Evolutionary conservation across 2,113 vertebrate genomes (phyloP), one percentile per base, ranked within the genome.

Genomic region (Zeus faber): DNA sequence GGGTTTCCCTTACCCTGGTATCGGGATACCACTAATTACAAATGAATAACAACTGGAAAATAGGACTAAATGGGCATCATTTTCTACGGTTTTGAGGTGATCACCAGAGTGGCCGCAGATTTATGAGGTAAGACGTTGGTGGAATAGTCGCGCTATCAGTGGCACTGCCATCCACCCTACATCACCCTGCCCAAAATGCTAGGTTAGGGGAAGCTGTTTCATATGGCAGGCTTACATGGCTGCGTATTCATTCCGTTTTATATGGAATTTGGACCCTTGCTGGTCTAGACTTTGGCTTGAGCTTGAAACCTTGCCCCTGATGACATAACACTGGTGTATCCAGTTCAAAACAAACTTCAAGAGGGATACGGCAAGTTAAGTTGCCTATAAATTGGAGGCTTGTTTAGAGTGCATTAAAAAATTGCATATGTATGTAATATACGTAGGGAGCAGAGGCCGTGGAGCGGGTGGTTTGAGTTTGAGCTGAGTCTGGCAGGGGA

Each of bases 11-110:
- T 80, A 67, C 72, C 66, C 64, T 76, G 75, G 80, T 81, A 77
- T 83, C 69, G 80, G 80, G 70, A 72, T 83, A 85, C 86, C 85
- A 84, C 85, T 88, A 89, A 85, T 84, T 84, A 73, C 65, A 49
- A 56, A 71, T 63, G 77, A 83, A 74, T 79, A 75, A 75, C 57
- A 73, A 68, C 77, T 62, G 74, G 81, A 82, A 77, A 79, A 77
- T 72, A 43, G 53, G 61, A 62, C 37, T 35, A 75, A 64, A 76
- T 76, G 59, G 71, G 75, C 64, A 65, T 81, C 64, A 41, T 87
- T 85, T 76, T 86, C 67, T 63, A 61, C 74, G 71, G 76, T 33
- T 85, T 77, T 86, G 78, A 83, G 72, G 82, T 73, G 71, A 79
- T 68, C 80, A 82, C 75, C 82, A 79, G 63, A 65, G 33, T 69